Evolutionary conservation across 1,140 invertebrate genomes (phyloP), one percentile per base, ranked within the genome.

Genomic region (Pseudomyrmex dendroicus): DNA sequence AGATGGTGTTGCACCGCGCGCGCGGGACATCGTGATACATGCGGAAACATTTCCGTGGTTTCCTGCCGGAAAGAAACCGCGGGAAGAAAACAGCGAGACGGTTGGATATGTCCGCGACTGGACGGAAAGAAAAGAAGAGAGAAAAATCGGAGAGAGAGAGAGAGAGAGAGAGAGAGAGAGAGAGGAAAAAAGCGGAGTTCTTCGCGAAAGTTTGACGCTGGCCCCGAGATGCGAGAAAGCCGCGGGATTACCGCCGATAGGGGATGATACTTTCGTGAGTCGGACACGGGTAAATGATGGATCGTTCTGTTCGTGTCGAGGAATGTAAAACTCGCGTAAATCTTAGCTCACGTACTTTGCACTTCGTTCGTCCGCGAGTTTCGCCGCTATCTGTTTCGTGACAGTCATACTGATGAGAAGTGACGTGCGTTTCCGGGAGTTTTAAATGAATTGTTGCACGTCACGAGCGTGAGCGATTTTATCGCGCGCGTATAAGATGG

Each of bases 201-300:
- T 91, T 90, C 80, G 70, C 70, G 82, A 91, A 92, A 90, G 89
- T 91, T 92, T 89, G 57, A 73, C 12, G 74, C 59, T 78, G 74
- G 84, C 86, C 73, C 67, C 59, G 77, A 86, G 87, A 89, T 84
- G 86, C 84, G 78, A 78, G 84, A 88, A 80, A 90, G 89, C 87
- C 86, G 84, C 82, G 84, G 90, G 91, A 91, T 92, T 90, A 91
- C 88, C 83, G 84, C 48, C 62, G 86, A 80, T 84, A 68, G 84
- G 87, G 83, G 87, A 90, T 91, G 89, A 90, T 92, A 93, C 91
- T 91, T 92, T 89, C 80, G 85, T 87, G 87, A 90, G 84, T 92
- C 90, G 90, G 91, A 92, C 90, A 89, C 84, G 88, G 87, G 92
- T 93, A 93, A 93, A 93, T 93, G 92, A 93, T 93, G 92, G 90